These are phyloP conservation scores for Trichopoda pennipes DNA, from an alignment of 2,888 invertebrate genomes.

Conservation along the genomic window DNA sequence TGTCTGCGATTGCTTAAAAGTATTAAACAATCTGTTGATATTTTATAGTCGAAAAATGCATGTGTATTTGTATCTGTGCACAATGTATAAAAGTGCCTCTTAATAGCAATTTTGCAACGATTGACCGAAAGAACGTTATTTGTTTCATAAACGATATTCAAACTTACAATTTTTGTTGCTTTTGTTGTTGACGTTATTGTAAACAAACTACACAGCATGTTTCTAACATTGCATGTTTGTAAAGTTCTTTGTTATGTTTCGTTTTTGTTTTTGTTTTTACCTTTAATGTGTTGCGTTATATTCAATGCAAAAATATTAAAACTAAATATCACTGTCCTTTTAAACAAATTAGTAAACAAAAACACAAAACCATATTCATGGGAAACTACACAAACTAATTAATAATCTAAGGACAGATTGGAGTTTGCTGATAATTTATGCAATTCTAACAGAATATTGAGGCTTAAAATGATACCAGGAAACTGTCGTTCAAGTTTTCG, in stretches of 20 bases:
- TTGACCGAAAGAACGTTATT: constrained; percentile 34
- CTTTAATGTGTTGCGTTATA: constrained; percentile 60
- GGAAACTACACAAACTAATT: no score
- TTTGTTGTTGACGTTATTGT: constrained; percentile 18
- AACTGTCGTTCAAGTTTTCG: background rate
- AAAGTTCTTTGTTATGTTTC: constrained; percentile 11
- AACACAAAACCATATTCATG: background rate
- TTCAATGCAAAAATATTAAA: constrained; percentile 25
- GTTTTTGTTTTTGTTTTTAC: constrained; percentile 58
- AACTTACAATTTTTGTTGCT: constrained; percentile 38
- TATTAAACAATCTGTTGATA: constrained; percentile 65
- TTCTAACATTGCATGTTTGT: constrained; percentile 30
- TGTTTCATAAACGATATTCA: constrained; percentile 51
- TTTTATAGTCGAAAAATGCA: constrained; percentile 20
- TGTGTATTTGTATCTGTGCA: constrained; percentile 4
- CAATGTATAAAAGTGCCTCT: constrained; percentile 29
- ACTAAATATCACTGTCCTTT: constrained; percentile 44
- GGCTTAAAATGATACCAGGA: background rate
- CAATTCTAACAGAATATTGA: no score
- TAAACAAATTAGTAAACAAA: constrained; percentile 40
- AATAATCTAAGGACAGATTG: no score
- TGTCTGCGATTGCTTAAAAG: constrained; percentile 43
- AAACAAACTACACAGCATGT: constrained; percentile 18
- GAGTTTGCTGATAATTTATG: no score
- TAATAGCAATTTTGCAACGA: constrained; percentile 59